These are phyloP conservation scores for Ernsta delagoae DNA, from an alignment of 2,888 invertebrate species.

Conservation along the genomic window DNA sequence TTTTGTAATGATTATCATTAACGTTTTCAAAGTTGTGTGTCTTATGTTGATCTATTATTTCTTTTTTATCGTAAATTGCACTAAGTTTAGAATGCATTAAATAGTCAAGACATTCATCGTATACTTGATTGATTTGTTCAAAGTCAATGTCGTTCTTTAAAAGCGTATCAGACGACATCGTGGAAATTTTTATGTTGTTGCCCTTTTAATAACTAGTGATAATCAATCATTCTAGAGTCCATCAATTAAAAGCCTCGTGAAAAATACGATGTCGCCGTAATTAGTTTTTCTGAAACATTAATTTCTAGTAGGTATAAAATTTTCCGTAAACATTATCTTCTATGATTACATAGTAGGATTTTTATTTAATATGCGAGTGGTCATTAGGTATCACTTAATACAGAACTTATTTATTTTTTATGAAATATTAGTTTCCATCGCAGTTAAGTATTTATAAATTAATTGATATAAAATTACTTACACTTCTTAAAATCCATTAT, in stretches of 20 bases:
- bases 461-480: too few species aligned
- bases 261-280: background rate
- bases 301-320: too few species aligned
- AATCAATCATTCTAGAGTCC: constrained; percentile 10
- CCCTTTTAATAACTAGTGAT: background rate
- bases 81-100: constrained; percentile 51
- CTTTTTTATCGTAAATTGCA: constrained; percentile 10
- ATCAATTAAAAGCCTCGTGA: background rate
- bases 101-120: constrained; percentile 73
- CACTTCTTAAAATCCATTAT: too few species aligned
- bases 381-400: too few species aligned
- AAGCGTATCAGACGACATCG: constrained; percentile 49
- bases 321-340: too few species aligned
- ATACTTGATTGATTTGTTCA: constrained; percentile 65
- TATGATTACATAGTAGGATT: too few species aligned
- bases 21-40: constrained; percentile 27
- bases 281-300: background rate
- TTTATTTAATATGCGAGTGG: too few species aligned
- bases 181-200: constrained; percentile 1
- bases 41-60: constrained; percentile 24
- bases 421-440: too few species aligned
- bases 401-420: too few species aligned
- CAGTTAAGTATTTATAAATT: too few species aligned
- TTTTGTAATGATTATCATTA: constrained; percentile 56
- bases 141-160: constrained; percentile 55